These are phyloP conservation scores for Sussaba pulchella DNA, from an alignment of 2,888 invertebrate genomes.

Conservation along the genomic window DNA sequence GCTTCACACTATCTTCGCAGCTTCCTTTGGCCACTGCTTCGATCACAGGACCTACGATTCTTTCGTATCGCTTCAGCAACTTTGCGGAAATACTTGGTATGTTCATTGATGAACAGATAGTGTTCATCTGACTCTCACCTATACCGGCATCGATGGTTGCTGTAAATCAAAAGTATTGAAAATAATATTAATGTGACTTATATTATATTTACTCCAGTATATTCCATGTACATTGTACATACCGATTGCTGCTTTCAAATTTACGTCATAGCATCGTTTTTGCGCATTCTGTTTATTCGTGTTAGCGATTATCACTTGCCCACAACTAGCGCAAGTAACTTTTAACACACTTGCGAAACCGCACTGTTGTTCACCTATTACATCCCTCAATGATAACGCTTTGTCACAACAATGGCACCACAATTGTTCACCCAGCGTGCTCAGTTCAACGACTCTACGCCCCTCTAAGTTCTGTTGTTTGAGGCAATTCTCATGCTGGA, in stretches of 20 bases:
- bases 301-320: not conserved
- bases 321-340: constrained; percentile 26
- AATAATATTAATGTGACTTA: too few relatives aligned
- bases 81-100: constrained; percentile 29
- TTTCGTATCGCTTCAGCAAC: constrained; percentile 49
- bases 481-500: too few relatives aligned
- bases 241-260: constrained; percentile 52
- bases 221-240: constrained; percentile 9
- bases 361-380: constrained; percentile 1
- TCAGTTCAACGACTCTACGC: too few relatives aligned
- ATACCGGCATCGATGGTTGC: not conserved
- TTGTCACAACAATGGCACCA: constrained; percentile 4
- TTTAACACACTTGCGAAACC: constrained; percentile 37
- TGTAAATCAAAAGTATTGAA: not conserved
- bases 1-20: not conserved
- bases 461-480: too few relatives aligned
- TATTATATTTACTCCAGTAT: too few relatives aligned
- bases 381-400: constrained; percentile 32
- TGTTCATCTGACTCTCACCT: not conserved
- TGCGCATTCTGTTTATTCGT: constrained; percentile 25
- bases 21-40: constrained; percentile 31
- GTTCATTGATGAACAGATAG: constrained; percentile 13
- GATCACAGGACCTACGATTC: constrained; percentile 52
- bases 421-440: too few relatives aligned
- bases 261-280: constrained; percentile 22